phyloP scores from a whole-genome alignment of 2,797 vertebrate species.

The Vespertilio murinus region DNA sequence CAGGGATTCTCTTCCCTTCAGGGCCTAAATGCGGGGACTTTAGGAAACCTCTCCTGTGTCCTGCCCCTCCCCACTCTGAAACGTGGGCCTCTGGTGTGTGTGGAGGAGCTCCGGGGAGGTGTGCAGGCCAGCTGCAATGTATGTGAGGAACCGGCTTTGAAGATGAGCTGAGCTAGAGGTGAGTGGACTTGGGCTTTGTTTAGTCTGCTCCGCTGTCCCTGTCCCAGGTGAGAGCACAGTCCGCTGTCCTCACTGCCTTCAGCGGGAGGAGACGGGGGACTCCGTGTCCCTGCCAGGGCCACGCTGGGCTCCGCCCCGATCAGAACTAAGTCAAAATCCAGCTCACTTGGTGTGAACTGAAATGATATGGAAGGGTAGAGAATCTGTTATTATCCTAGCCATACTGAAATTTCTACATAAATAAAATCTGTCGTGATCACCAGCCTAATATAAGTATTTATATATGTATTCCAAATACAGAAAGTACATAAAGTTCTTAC shows the following conservation, averaged over 20 bases:
- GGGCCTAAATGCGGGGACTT: background rate
- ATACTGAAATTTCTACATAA: slow-evolving; percentile 7
- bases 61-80: background rate
- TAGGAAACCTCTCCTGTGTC: background rate
- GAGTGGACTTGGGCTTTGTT: background rate
- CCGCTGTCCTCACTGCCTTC: slow-evolving; percentile 11
- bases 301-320: background rate
- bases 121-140: background rate
- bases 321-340: slow-evolving; percentile 29
- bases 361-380: background rate
- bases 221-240: background rate
- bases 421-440: background rate
- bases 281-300: background rate
- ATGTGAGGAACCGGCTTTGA: background rate
- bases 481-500: slow-evolving; percentile 15
- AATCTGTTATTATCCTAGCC: background rate
- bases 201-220: background rate
- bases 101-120: background rate
- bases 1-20: slow-evolving; percentile 1
- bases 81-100: background rate
- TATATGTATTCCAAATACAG: background rate
- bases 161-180: background rate
- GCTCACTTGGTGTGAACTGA: background rate
- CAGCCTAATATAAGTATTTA: background rate
- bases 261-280: background rate